These are phyloP conservation scores for Apogon talboti DNA, from an alignment of 2,797 vertebrate genomes.

Conservation along the genomic window DNA sequence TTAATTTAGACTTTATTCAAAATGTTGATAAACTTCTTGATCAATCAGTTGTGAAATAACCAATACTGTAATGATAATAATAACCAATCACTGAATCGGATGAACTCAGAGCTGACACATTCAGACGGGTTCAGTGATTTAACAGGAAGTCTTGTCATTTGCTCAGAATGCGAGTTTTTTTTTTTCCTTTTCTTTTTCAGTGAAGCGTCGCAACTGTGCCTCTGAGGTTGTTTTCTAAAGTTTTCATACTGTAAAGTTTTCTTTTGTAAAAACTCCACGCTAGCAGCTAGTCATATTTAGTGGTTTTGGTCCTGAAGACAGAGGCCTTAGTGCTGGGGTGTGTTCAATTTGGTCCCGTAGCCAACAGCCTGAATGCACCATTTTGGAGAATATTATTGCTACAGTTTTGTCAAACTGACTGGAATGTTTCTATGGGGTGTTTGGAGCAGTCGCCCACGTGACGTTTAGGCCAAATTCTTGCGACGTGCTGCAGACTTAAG, in stretches of 20 bases:
- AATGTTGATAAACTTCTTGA: constrained; percentile 75
- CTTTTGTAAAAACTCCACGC: constrained; percentile 48
- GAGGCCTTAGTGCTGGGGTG: constrained; percentile 42
- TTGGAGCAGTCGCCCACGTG: constrained; percentile 5
- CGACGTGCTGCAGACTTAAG: constrained; percentile 22
- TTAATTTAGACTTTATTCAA: constrained; percentile 79
- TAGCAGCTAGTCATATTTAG: constrained; percentile 70
- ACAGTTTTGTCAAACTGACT: constrained; percentile 33
- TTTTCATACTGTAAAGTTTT: constrained; percentile 33
- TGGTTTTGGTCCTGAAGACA: constrained; percentile 73
- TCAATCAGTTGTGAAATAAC: constrained; percentile 71
- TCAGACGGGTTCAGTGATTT: constrained; percentile 19
- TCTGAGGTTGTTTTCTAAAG: constrained; percentile 37
- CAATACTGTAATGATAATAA: constrained; percentile 80
- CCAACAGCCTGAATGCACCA: constrained; percentile 45
- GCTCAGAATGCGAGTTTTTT: constrained; percentile 22
- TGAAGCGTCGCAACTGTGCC: constrained; percentile 4
- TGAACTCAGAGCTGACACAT: constrained; percentile 35
- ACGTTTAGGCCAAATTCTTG: constrained; percentile 11
- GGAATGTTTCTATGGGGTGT: constrained; percentile 44
- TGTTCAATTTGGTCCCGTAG: constrained; percentile 68
- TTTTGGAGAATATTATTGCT: constrained; percentile 25
- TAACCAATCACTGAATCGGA: constrained; percentile 45
- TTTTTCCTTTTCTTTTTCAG: constrained; percentile 13
- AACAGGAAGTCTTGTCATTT: constrained; percentile 37